Percentiles rank a stretch among this genome's conserved stretches.
phyloP scores from a whole-genome alignment of 2,888 invertebrate species.

The Pyrochroa serraticornis region DNA sequence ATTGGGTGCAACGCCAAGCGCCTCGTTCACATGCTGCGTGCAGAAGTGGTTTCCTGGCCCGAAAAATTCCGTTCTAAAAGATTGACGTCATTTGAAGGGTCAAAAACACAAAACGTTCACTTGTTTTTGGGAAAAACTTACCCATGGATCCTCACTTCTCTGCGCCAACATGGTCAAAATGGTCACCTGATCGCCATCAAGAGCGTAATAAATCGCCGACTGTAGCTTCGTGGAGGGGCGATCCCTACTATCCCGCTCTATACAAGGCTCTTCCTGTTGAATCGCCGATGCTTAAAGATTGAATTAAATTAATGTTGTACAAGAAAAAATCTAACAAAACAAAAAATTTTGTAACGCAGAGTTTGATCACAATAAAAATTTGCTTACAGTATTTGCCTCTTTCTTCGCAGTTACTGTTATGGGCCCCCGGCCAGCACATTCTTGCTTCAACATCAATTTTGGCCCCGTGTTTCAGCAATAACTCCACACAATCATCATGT shows the following conservation, averaged over 20 bases:
- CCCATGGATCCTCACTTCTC: constrained; percentile 74
- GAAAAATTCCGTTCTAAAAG: constrained; percentile 59
- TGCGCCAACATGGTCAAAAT: constrained; percentile 70
- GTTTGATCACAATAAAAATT: neutral
- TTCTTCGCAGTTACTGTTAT: constrained; percentile 73
- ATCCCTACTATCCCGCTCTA: constrained; percentile 54
- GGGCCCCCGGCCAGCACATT: constrained; percentile 78
- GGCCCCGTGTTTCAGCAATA: constrained; percentile 72
- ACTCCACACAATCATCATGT: constrained; percentile 71
- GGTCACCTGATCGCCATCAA: constrained; percentile 75
- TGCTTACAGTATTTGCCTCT: constrained; percentile 67
- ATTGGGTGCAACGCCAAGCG: constrained; percentile 75
- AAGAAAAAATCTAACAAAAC: too few species aligned
- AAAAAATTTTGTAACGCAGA: too few species aligned
- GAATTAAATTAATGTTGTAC: neutral
- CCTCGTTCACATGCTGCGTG: constrained; percentile 74
- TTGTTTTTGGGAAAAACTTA: constrained; percentile 48
- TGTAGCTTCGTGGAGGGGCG: constrained; percentile 64
- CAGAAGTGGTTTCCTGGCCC: constrained; percentile 66
- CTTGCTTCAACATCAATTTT: constrained; percentile 73
- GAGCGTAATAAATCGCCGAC: constrained; percentile 73
- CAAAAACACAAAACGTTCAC: neutral
- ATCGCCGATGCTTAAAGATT: constrained; percentile 46
- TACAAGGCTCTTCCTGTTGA: constrained; percentile 62
- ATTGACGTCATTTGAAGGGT: too few species aligned